Evolutionary conservation across 2,797 vertebrate species (phyloP), one percentile per base, ranked within the genome.

Genomic region (Morelia viridis): DNA sequence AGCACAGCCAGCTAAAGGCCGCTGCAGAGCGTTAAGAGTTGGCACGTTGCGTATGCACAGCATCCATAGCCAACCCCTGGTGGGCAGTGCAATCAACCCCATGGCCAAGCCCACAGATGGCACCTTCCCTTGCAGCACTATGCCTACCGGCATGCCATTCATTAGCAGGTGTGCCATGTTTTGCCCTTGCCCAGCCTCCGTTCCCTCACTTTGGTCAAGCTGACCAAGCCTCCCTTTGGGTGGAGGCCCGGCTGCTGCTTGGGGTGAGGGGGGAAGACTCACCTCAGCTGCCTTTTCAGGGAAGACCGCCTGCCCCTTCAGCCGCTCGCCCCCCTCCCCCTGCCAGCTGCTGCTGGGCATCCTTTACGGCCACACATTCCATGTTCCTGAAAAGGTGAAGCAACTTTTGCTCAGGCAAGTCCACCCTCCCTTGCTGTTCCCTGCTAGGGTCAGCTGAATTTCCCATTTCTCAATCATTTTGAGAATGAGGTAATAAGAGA

Each of bases 91-190:
- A 71, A 35, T 35, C 31, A n/a, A 4, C 62, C 26, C 26, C 9
- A 0, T 64, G 62, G 26, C 26, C 62, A 31, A 68, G 5, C n/a
- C 13, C n/a, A 68, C n/a, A 31, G 65, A 13, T 35, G 65, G 65
- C 15, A 19, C 31, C 68, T 71, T 71, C 35, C 31, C 31, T 35
- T 71, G 31, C 31, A 71, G 31, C 31, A 35, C 31, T 15, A 8
- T 71, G 31, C 31, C 8, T 19, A 8, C 31, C 3, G 31, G 15
- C 31, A 3, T 0, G 35, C 15, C 15, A 0, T 68, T 17, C 64
- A 31, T 17, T 0, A 31, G n/a, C 35, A 71, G 15, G 0, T 0
- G 31, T 71, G 68, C 65, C n/a, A 17, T 53, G 15, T 7, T 35
- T 35, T 35, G 8, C 15, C 31, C 15, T 19, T 19, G 68, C 15